Conservation (phyloP, 2,888 invertebrate species). For the Cenopis cana region DNA sequence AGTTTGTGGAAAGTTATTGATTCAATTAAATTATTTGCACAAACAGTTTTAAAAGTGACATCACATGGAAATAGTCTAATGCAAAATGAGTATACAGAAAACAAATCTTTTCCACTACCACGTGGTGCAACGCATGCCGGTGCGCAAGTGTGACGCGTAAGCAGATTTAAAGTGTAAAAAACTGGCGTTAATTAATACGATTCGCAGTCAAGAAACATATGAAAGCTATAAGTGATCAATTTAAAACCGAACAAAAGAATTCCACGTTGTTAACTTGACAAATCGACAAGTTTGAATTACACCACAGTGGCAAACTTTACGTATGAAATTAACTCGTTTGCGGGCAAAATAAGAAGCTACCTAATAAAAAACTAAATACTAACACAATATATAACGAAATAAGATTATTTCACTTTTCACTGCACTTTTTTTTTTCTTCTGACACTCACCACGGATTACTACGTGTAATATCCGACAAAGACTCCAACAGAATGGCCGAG, state of each 20-base stretch:
- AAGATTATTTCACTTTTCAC: conserved; percentile 69
- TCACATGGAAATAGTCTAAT: conserved; percentile 15
- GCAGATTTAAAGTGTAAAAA: conserved; percentile 65
- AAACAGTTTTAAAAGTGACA: conserved; percentile 16
- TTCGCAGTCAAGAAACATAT: conserved; percentile 47
- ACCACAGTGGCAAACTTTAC: conserved; percentile 45
- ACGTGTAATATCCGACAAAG: conserved; percentile 87
- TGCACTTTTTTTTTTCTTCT: conserved; percentile 73
- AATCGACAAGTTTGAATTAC: conserved; percentile 49
- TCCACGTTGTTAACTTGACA: conserved; percentile 41
- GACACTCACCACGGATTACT: conserved; percentile 85
- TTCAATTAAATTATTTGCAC: conserved; percentile 20
- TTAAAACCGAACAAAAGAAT: conserved; percentile 38
- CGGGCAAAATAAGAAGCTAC: conserved; percentile 30
- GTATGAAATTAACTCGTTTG: conserved; percentile 37
- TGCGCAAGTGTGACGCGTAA: conserved; percentile 80
- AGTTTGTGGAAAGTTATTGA: conserved; percentile 34
- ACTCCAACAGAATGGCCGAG: conserved; percentile 89
- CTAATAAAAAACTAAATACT: conserved; percentile 48
- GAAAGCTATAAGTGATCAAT: conserved; percentile 40
- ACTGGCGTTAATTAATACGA: conserved; percentile 51
- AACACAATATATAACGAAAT: conserved; percentile 48
- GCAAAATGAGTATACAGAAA: conserved; percentile 51
- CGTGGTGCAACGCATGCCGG: conserved; percentile 79
- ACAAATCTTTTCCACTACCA: conserved; percentile 69